Base-by-base conservation (phyloP, 2,113 vertebrate genomes). In the Mesocricetus auratus region DNA sequence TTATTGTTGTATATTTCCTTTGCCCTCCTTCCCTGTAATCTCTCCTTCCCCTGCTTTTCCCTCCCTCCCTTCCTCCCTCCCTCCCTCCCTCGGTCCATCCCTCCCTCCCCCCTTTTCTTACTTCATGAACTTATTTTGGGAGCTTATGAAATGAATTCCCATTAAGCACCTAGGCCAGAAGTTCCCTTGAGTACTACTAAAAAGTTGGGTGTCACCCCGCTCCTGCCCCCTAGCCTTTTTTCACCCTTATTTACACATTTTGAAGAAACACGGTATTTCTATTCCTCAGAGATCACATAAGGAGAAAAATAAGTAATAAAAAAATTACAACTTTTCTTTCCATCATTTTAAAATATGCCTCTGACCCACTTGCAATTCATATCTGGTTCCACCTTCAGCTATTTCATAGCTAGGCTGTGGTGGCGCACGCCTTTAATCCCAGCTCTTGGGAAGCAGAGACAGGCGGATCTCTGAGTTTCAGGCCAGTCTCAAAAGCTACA, bases 151-250 rank as follows among this genome's bases (percentile, higher is more conserved):
- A 64, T 83, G 16, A 71, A 71, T 58, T 91, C 66, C 5, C 7
- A 33, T 71, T 73, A 60, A 50, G 6, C 33, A 0, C 16, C 50
- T 22, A 31, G 31, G n/a, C 17, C 17, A 56, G 69, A 88, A 82
- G 16, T 60, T 39, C 42, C 83, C 95, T 62, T n/a, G 47, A 66
- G 21, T 69, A 78, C n/a, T 45, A 39, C 95, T 94, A 53, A 86
- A 53, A 79, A 86, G 36, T 22, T 83, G 68, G 58, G 56, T 82
- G 39, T 3, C 53, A 13, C 12, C 2, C 53, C 12, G 2, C 53
- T 10, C 53, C 53, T 12, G 3, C 53, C 53, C 53, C 53, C 11
- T 13, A 13, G 53, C 12, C 53, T 56, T 47, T 47, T 47, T 4
- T 11, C 12, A 3, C 53, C 53, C 12, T 12, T 12, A 10, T 53